Evolutionary conservation across 2,113 vertebrate genomes (phyloP), one percentile per base, ranked within the genome.

Genomic region (Ursus arctos): DNA sequence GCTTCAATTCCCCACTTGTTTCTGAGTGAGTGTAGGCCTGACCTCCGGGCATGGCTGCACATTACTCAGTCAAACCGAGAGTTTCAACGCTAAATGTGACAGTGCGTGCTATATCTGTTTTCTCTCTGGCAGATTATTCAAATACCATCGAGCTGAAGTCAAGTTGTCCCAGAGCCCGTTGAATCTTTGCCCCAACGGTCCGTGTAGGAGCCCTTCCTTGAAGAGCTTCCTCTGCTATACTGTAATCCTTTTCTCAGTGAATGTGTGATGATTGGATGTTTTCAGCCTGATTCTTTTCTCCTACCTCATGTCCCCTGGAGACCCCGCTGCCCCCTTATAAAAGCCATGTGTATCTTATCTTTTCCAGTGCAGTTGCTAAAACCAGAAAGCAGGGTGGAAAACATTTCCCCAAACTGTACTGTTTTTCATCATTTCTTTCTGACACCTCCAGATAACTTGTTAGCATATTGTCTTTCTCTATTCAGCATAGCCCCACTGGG

Each of bases 101-200:
- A 5, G 4, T 24, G 88, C 43, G 85, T 16, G 26, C 83, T 67
- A 7, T 51, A 69, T 36, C 36, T 90, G 82, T 83, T 94, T 93
- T 49, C 92, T 94, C 96, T 88, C 74, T 49, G 59, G 83, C 9
- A 90, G 88, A 90, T 69, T 33, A 95, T 77, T 57, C 33, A 97
- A 89, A 69, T 97, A 82, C 96, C 95, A 85, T 89, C 49, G 24
- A 90, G 83, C 4, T 98, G 85, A 97, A 94, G 76, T 94, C 98
- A 91, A 96, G 43, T 84, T 88, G 88, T 96, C 31, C 82, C 91
- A 69, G 83, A 88, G 77, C 80, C 79, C 90, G 36, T 26, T 65
- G 93, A 72, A 92, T 96, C 94, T 97, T 96, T 69, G 96, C 57
- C 91, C 88, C 84, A 26, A 69, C 74, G 59, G 51, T 71, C 97